Base-by-base conservation (phyloP, 2,888 invertebrate species). In the Drosophila imparisetae region DNA sequence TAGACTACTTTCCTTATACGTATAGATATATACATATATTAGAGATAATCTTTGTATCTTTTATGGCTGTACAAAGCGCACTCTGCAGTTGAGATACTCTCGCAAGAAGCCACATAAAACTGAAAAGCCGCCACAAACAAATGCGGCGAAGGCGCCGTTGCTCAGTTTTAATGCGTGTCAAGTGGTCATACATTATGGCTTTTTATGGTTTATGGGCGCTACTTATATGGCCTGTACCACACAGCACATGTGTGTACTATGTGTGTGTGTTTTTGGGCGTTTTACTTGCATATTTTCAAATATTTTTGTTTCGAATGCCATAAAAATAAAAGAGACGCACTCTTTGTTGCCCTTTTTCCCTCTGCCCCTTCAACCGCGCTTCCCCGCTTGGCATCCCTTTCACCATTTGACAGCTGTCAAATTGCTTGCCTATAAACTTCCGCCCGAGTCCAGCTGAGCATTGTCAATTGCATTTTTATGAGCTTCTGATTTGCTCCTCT, bases 161-260 rank as follows among this genome's bases (percentile, higher is more conserved):
- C 49, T 7, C 53, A 10, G 52, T 72, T 89, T 81, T 86, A 89
- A 89, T 89, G 84, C 84, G 68, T 79, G 89, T 89, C 85, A 89
- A 89, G 85, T 85, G 85, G 72, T 71, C 70, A 57, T 79, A 89
- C 71, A 79, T 89, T 84, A 84, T 81, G 72, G 55, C 76, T 70
- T 89, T 87, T 86, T 81, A 83, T 86, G 72, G 68, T 76, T 85
- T 89, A 83, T 76, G 81, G 69, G 75, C 81, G 68, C 84, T 84
- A 81, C 84, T 78, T 73, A 45, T 61, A 80, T 40, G 77, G 76
- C 49, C 58, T 55, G 53, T 18, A 24, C 42, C 32, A 30, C 13
- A 15, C 36, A 27, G 8, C 36, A 49, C 36, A 21, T 34, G 30
- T 45, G 34, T n/a, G 15, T 27, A 11, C 15, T 18, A 45, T 10